Evolutionary conservation across 2,113 vertebrate species (phyloP).

Genomic region (Numida meleagris): DNA sequence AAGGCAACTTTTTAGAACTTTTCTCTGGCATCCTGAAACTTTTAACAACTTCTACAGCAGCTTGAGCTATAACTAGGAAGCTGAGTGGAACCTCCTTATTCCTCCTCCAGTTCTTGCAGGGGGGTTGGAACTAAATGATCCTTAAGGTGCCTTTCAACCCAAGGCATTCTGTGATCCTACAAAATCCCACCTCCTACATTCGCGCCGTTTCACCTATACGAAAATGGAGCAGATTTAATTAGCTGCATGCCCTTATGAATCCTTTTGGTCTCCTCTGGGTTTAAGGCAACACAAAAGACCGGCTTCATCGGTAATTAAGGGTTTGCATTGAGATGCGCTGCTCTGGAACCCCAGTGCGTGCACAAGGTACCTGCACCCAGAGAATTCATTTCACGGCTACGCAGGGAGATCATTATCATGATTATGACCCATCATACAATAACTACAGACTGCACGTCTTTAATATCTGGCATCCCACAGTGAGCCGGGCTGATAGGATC

Average conservation of each 20-base stretch:
- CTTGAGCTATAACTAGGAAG: neutral
- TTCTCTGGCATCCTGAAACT: neutral
- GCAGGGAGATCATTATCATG: constrained; percentile 15
- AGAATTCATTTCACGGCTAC: neutral
- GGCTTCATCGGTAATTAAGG: neutral
- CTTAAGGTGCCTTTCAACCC: neutral
- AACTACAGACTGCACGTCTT: neutral
- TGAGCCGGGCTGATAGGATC: neutral
- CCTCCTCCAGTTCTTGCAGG: neutral
- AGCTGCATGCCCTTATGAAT: neutral
- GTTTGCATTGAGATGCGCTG: neutral
- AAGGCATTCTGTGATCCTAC: neutral
- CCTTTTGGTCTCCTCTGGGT: neutral
- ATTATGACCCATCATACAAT: neutral
- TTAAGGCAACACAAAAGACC: neutral
- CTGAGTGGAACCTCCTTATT: neutral
- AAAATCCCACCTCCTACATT: neutral
- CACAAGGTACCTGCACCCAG: neutral
- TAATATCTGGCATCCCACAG: neutral
- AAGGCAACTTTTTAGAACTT: neutral
- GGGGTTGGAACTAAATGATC: neutral
- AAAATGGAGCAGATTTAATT: neutral
- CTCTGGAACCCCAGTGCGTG: neutral
- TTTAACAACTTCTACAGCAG: neutral
- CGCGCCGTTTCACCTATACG: neutral